Base-by-base conservation (phyloP, 2,888 invertebrate species). In the Prosapia bicincta region DNA sequence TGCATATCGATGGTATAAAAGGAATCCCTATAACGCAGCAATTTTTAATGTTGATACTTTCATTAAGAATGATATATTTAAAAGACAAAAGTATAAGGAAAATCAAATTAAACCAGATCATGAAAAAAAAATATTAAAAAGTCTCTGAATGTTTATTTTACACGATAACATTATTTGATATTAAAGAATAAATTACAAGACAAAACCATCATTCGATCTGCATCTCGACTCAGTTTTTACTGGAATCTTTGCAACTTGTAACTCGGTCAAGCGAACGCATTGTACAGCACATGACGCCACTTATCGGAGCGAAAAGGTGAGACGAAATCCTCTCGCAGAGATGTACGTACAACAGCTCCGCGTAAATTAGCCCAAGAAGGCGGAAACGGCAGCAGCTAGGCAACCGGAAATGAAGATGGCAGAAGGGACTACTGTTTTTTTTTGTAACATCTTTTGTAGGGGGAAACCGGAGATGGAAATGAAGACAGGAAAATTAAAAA, bases 371-470 rank as follows among this genome's bases (percentile, higher is more conserved):
- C 20, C 20, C 54, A 54, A 54, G 54, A 54, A n/a, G n/a, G 54
- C 68, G 73, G 73, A 73, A 73, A 73, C 67, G 32, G 32, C 68
- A 23, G 10, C 43, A 68, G 28, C 73, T 66, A 54, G 54, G 54
- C 54, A 66, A 67, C 68, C 68, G 73, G 73, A 73, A 73, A 73
- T 73, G 73, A 73, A 73, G 73, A 73, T 73, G 73, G 73, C 68
- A 25, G 26, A 68, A 67, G 26, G 68, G 73, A 38, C 9, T 24
- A n/a, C 25, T 73, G 38, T 73, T 73, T 30, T 68, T 43, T 67
- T 9, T 5, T 30, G 9, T 5, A 5, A 30, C 5, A 5, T 6
- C 9, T 9, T 30, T 30, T 9, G 32, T 67, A 24, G 32, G 24
- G 30, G 2, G 28, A 65, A 24, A 25, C 72, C 73, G 73, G 73